Evolutionary conservation across 1,140 invertebrate genomes (phyloP), one percentile per base, ranked within the genome.

Genomic region (Helicorthomorpha holstii): DNA sequence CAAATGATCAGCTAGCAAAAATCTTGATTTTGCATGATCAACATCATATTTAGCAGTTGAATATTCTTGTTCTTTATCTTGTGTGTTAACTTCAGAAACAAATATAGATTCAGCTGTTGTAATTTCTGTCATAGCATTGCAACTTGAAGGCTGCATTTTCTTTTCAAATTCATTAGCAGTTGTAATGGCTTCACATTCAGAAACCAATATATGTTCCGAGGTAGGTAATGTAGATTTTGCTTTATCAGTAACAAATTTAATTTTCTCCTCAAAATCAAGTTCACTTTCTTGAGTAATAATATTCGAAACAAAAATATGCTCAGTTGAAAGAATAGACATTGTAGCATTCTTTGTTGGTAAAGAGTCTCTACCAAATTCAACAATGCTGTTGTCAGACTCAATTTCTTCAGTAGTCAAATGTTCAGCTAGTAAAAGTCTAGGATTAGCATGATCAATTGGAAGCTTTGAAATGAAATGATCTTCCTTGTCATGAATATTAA

Each of bases 301-400:
- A 51, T 57, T 53, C 27, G 53, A 58, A 3, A 58, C 49, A 27
- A 52, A 16, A n/a, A 58, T 7, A 51, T 54, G 51, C 34, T 56
- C 51, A 24, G 29, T 29, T 7, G 45, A 29, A 2, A 54, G 51
- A n/a, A n/a, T 16, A 34, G 29, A 7, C 29, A 34, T 34, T 34
- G 16, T 7, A 34, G 29, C 29, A 16, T 34, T 34, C n/a, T n/a
- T n/a, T n/a, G n/a, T n/a, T 34, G 29, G 29, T 7, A 16, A 7
- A 22, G 23, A 23, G 14, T 54, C 56, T 27, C 14, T 56, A 22
- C 48, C 56, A 22, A 50, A 47, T n/a, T 53, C 27, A 10, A 12
- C 43, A 42, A 56, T 56, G 14, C 51, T 27, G 38, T 51, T 45
- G 22, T 25, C 10, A 45, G 49, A 45, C 43, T 52, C 54, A 1